These are phyloP conservation scores for Cynoglossus semilaevis DNA, from an alignment of 2,113 vertebrate genomes.

Conservation along the genomic window DNA sequence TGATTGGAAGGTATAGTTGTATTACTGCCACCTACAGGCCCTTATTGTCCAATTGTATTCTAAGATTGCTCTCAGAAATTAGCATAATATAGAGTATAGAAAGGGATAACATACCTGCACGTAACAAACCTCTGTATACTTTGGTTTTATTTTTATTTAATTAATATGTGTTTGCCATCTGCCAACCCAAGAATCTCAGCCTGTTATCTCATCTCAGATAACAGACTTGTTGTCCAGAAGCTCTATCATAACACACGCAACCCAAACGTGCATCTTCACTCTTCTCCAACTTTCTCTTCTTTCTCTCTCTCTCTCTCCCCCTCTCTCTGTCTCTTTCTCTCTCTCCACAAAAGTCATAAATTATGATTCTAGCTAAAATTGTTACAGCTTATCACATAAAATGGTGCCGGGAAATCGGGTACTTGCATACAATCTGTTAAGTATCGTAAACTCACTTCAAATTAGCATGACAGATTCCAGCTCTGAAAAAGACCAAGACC, in stretches of 20 bases:
- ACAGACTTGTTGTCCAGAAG: conserved; percentile 51
- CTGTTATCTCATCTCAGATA: conserved; percentile 67
- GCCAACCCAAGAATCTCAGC: conserved; percentile 40
- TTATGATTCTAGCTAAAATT: conserved; percentile 27
- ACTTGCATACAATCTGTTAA: conserved; percentile 12
- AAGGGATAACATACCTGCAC: no score
- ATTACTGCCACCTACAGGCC: no score
- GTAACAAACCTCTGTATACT: no score
- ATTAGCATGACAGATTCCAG: not conserved
- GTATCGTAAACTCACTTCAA: conserved; percentile 3
- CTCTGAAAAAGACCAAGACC: not conserved
- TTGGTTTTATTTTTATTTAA: no score
- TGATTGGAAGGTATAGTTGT: no score
- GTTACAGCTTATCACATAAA: conserved; percentile 38
- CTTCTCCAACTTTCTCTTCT: conserved; percentile 6
- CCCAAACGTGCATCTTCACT: conserved; percentile 23
- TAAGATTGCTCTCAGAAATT: no score
- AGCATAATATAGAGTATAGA: no score
- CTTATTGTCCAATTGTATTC: no score
- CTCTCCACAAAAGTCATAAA: conserved; percentile 15
- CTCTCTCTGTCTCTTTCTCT: not conserved
- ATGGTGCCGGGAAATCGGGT: not conserved
- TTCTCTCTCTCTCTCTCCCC: not conserved
- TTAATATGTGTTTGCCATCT: no score
- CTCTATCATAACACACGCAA: conserved; percentile 57